Percentiles rank a stretch among this genome's conserved stretches.
Evolutionary conservation across 1,140 invertebrate species (phyloP).

Genomic region (Cydia fagiglandana): DNA sequence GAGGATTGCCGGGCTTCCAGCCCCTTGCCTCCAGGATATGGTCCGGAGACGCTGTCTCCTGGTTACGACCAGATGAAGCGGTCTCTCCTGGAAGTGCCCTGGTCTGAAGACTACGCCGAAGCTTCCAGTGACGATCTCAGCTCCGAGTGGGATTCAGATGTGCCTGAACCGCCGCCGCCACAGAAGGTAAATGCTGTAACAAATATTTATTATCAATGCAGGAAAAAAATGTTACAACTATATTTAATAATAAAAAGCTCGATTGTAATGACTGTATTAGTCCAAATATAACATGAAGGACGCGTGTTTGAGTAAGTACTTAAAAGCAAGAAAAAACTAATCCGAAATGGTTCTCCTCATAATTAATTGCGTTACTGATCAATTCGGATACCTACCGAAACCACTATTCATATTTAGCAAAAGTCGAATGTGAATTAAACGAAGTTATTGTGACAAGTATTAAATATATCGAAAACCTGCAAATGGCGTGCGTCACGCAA

Average conservation of each 20-base stretch:
- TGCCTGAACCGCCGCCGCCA: constrained; percentile 77
- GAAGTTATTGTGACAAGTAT: constrained; percentile 14
- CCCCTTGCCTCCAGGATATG: constrained; percentile 71
- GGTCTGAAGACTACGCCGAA: constrained; percentile 87
- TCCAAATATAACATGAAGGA: background rate
- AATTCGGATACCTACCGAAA: background rate
- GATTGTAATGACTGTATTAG: too few relatives aligned
- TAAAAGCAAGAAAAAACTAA: background rate
- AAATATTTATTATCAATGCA: background rate
- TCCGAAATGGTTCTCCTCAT: too few relatives aligned
- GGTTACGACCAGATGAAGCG: constrained; percentile 91
- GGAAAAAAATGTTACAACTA: background rate
- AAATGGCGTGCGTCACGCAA: constrained; percentile 7
- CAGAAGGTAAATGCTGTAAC: constrained; percentile 62
- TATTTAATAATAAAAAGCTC: too few relatives aligned
- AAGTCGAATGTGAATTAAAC: background rate
- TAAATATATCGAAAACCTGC: constrained; percentile 9
- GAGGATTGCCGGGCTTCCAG: constrained; percentile 69
- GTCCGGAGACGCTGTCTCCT: constrained; percentile 71
- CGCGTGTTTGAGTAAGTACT: too few relatives aligned
- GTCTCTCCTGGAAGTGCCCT: constrained; percentile 86
- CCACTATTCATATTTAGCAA: background rate
- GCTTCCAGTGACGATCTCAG: constrained; percentile 92
- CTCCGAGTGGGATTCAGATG: constrained; percentile 94
- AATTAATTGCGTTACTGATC: background rate